Base-by-base conservation (phyloP, 2,888 invertebrate genomes). In the Pristionchus arcanus region DNA sequence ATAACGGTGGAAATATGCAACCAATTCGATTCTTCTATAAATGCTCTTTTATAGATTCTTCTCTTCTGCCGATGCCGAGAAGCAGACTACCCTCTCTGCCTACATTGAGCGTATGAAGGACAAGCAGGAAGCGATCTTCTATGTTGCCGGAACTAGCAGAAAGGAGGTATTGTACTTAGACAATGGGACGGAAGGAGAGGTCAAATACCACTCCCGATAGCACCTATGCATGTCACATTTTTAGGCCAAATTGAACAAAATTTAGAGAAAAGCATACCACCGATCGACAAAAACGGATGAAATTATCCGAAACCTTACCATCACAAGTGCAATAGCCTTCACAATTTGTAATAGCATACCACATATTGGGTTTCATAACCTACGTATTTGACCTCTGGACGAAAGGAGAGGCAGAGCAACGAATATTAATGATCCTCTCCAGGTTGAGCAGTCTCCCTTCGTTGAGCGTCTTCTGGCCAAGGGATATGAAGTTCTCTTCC, bases 31-130 rank as follows among this genome's bases (percentile, higher is more conserved):
- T 49, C 11, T n/a, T 49, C 42, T 49, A 49, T 49, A 49, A 49
- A 49, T 49, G 42, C 1, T 49, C 9, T 42, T n/a, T 42, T 77
- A 42, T 63, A 91, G 93, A 74, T 93, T 93, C 92, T 83, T 71
- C 68, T 93, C 93, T 4, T 98, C 98, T 21, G 96, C 97, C 95
- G 96, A 96, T 49, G 90, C 92, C 9, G 96, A 97, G 92, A 96
- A 97, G 91, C 94, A 95, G 92, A 97, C 98, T 4, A 97, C 97
- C 91, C 96, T 99, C 89, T 96, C 97, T 0, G 98, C 98, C 94
- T 99, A 99, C 96, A 97, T 98, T 37, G 96, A 97, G 92, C 97
- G 99, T 92, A 99, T 99, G 99, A 98, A 98, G 96, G 97, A 97
- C 86, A 97, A 97, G 93, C 99, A 99, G 96, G 97, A 97, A 89